Evolutionary conservation across 2,113 vertebrate genomes (phyloP).

Genomic region (Tricholaema leucomelas): DNA sequence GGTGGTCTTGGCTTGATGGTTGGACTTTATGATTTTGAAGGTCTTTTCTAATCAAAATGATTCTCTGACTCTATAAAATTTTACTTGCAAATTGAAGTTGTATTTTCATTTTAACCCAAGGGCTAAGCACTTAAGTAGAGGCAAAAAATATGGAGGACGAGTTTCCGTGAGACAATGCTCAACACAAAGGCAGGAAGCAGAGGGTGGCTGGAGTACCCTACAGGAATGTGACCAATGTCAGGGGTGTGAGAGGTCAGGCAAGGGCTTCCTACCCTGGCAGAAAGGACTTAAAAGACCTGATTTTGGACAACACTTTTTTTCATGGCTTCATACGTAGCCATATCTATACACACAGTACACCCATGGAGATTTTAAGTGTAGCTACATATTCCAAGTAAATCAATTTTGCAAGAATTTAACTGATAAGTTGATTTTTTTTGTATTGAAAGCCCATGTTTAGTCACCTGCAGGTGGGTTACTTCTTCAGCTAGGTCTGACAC

Average conservation of each 20-base stretch:
- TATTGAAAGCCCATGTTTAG: background rate
- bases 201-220: background rate
- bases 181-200: background rate
- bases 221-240: background rate
- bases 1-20: too few relatives aligned
- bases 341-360: background rate
- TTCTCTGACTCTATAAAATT: background rate
- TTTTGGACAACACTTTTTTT: background rate
- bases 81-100: background rate
- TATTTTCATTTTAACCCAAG: background rate
- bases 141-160: fast-evolving
- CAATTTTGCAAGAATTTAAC: background rate
- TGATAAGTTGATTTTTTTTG: background rate
- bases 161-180: background rate
- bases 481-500: constrained; percentile 4
- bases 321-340: background rate
- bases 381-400: background rate
- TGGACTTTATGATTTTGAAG: too few relatives aligned
- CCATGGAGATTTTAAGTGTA: background rate
- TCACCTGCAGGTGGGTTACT: background rate
- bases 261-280: background rate
- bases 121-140: background rate
- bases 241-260: background rate
- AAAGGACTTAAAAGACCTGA: background rate
- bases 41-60: too few relatives aligned